Evolutionary conservation across 1,140 invertebrate species (phyloP).

Genomic region (Heliconius hewitsoni): DNA sequence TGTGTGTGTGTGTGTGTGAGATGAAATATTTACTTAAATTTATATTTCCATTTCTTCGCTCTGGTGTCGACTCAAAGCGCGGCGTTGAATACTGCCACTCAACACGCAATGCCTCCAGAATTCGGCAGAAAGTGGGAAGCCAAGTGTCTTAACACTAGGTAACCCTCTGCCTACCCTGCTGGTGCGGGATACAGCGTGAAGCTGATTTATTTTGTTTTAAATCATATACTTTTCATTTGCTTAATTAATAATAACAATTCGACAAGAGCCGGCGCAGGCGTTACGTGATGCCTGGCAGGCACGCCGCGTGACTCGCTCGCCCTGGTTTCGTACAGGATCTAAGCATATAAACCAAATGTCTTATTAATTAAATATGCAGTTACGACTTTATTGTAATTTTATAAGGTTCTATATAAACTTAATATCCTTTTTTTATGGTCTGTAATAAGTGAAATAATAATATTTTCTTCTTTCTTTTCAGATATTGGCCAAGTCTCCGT

Average conservation of each 20-base stretch:
- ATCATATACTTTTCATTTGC: slow-evolving; percentile 16
- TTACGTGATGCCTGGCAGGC: slow-evolving; percentile 62
- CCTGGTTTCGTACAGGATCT: slow-evolving; percentile 74
- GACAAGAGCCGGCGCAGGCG: slow-evolving; percentile 33
- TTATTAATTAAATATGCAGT: slow-evolving; percentile 70
- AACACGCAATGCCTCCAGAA: too few species aligned
- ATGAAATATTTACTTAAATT: too few species aligned
- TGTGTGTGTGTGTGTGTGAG: too few species aligned
- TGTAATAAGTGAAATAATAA: slow-evolving; percentile 9
- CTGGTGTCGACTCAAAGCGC: too few species aligned
- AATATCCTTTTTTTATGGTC: neutral
- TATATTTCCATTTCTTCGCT: too few species aligned
- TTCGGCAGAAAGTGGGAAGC: too few species aligned
- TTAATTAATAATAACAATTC: slow-evolving; percentile 25
- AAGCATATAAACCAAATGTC: slow-evolving; percentile 56
- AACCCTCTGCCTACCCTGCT: too few species aligned
- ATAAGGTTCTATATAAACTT: slow-evolving; percentile 27
- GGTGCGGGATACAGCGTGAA: too few species aligned
- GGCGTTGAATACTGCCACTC: too few species aligned
- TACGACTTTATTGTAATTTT: slow-evolving; percentile 41
- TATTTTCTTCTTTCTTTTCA: slow-evolving; percentile 59
- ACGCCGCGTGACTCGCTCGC: slow-evolving; percentile 71
- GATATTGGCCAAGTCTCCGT: slow-evolving; percentile 44
- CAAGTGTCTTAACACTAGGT: too few species aligned
- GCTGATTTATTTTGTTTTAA: neutral